Percentiles rank a stretch among this genome's conserved stretches.
These are phyloP conservation scores for Eulithis testata DNA, from an alignment of 2,888 invertebrate genomes.

Conservation along the genomic window DNA sequence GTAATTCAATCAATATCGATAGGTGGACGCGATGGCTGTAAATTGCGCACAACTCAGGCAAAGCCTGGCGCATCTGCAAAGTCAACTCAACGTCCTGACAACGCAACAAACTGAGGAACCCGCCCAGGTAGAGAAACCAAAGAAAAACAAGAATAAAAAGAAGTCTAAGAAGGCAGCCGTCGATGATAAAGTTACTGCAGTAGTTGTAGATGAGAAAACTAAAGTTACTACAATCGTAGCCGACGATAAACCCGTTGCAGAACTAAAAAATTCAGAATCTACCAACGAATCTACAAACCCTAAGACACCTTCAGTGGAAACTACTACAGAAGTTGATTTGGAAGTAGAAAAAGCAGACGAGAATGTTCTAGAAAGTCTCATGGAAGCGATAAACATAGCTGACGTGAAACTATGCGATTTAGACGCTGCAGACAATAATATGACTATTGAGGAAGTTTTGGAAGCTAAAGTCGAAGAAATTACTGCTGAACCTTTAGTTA, in stretches of 20 bases:
- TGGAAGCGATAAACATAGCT: constrained; percentile 68
- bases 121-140: constrained; percentile 68
- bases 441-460: constrained; percentile 47
- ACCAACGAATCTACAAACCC: not conserved
- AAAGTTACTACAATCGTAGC: constrained; percentile 6
- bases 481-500: constrained; percentile 5
- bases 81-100: constrained; percentile 80
- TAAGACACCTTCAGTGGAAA: constrained; percentile 2
- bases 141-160: constrained; percentile 75
- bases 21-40: constrained; percentile 86
- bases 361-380: constrained; percentile 65
- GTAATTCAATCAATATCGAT: constrained; percentile 20
- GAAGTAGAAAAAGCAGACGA: constrained; percentile 53
- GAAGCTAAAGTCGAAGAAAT: constrained; percentile 13
- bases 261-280: constrained; percentile 3
- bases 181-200: constrained; percentile 33
- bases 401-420: constrained; percentile 66
- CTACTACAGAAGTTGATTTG: constrained; percentile 22
- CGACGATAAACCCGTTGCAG: not conserved
- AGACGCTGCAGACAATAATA: constrained; percentile 56
- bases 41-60: constrained; percentile 85
- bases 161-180: constrained; percentile 52
- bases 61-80: constrained; percentile 85
- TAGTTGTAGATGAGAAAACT: constrained; percentile 42
- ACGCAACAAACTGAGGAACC: constrained; percentile 64